Evolutionary conservation across 1,140 invertebrate genomes (phyloP), one percentile per base, ranked within the genome.

Genomic region (Nautilus pompilius): DNA sequence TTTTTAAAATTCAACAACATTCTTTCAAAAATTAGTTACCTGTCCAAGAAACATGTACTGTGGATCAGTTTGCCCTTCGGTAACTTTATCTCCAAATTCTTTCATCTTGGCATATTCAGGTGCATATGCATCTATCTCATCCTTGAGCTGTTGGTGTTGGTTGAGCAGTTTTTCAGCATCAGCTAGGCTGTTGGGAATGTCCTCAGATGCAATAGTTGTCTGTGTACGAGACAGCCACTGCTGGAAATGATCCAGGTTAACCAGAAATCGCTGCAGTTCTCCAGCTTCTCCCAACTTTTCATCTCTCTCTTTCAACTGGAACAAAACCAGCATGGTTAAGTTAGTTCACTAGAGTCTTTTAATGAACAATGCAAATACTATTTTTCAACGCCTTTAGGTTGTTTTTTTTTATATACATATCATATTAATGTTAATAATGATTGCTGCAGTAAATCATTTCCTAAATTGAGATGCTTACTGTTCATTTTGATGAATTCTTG

Each of bases 171-270:
- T 94, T 83, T 99, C 97, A 22, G 97, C 96, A 79, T 99, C 96
- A 5, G 95, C 89, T 68, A 99, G 84, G 66, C 91, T 96, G n/a
- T 91, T 91, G 24, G 98, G 97, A 63, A 93, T 95, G 79, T 99
- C 98, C 85, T 99, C 96, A 10, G 94, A 97, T 17, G 98, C 97
- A 30, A 99, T 77, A 1, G 81, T 77, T 91, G 81, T 98, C 93
- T 99, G 96, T 0, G 96, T 99, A 81, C 96, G 96, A 49, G 95
- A 96, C 62, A 99, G 86, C 98, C 98, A 99, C 0, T 93, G 88
- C 83, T 98, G 96, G 94, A 99, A 99, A 85, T 99, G 97, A 84
- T 99, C 98, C 67, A 99, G 87, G 82, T 99, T 97, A 46, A 96
- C 91, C 65, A 99, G 86, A 90, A 99, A 99, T 57, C 96, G 89